Evolutionary conservation across 2,113 vertebrate species (phyloP).

Genomic region (Lethenteron camtschaticum): DNA sequence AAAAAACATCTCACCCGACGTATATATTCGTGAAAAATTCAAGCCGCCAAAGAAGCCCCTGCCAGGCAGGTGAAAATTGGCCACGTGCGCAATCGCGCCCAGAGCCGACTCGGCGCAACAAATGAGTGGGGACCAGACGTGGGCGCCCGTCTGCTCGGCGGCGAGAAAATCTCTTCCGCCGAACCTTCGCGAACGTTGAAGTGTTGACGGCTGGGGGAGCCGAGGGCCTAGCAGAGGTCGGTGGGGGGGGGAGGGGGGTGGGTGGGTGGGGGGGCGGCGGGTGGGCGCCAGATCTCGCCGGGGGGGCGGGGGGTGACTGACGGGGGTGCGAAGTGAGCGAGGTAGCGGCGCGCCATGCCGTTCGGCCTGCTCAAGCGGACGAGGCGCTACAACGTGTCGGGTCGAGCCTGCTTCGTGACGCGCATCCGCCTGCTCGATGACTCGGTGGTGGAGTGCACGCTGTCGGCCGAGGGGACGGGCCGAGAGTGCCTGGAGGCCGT

Average conservation of each 20-base stretch:
- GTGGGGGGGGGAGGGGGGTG: not conserved
- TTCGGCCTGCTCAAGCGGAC: constrained; percentile 94
- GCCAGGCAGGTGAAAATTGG: too few relatives aligned
- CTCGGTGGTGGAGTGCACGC: constrained; percentile 86
- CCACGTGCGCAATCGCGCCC: too few relatives aligned
- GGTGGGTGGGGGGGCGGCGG: not conserved
- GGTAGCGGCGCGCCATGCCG: constrained; percentile 23
- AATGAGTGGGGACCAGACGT: too few relatives aligned
- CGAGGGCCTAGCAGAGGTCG: constrained; percentile 2
- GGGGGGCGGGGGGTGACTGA: not conserved
- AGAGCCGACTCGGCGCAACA: too few relatives aligned
- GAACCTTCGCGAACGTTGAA: not conserved
- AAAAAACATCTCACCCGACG: too few relatives aligned
- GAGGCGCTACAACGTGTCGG: constrained; percentile 87
- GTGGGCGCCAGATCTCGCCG: not conserved
- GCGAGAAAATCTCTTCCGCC: too few relatives aligned
- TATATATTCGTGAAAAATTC: too few relatives aligned
- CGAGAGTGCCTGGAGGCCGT: constrained; percentile 96
- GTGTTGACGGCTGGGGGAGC: not conserved
- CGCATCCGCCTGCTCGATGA: constrained; percentile 91
- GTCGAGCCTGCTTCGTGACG: constrained; percentile 89
- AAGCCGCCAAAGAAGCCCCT: too few relatives aligned
- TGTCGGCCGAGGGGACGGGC: constrained; percentile 90
- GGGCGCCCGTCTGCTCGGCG: too few relatives aligned
- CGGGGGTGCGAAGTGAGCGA: not conserved